These are phyloP conservation scores for Camponotus fellah DNA, from an alignment of 2,888 invertebrate species.

Conservation along the genomic window DNA sequence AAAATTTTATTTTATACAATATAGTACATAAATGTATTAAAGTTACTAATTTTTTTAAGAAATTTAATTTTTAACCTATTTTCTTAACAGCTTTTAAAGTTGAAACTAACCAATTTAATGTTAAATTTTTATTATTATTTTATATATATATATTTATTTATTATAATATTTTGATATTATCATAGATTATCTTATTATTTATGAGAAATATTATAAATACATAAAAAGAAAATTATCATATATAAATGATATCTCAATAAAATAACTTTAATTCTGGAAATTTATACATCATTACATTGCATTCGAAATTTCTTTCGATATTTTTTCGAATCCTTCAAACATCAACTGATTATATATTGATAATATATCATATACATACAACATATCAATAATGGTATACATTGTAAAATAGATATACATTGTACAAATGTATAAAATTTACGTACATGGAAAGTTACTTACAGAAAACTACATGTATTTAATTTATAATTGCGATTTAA, in stretches of 20 bases:
- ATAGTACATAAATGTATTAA: background rate
- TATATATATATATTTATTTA: too few relatives aligned
- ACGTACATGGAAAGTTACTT: conserved; percentile 58
- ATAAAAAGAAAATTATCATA: background rate
- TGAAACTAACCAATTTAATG: background rate
- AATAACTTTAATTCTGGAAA: background rate
- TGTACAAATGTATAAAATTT: conserved; percentile 63
- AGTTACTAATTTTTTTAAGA: background rate
- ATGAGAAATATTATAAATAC: background rate
- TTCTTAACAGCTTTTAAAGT: background rate
- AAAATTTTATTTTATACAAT: background rate
- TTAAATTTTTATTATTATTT: background rate
- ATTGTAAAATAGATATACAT: conserved; percentile 36
- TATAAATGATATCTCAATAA: too few relatives aligned
- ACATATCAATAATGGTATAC: conserved; percentile 20
- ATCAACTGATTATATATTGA: conserved; percentile 6
- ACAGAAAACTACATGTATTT: conserved; percentile 66
- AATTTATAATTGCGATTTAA: conserved; percentile 62
- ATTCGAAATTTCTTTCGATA: conserved; percentile 8
- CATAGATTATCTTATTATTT: background rate
- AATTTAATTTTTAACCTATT: background rate
- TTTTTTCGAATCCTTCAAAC: conserved; percentile 6
- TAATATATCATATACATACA: too few relatives aligned
- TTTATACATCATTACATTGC: background rate
- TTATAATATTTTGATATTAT: background rate